These are phyloP conservation scores for Pachymerium ferrugineum DNA, from an alignment of 2,888 invertebrate genomes.

Conservation along the genomic window DNA sequence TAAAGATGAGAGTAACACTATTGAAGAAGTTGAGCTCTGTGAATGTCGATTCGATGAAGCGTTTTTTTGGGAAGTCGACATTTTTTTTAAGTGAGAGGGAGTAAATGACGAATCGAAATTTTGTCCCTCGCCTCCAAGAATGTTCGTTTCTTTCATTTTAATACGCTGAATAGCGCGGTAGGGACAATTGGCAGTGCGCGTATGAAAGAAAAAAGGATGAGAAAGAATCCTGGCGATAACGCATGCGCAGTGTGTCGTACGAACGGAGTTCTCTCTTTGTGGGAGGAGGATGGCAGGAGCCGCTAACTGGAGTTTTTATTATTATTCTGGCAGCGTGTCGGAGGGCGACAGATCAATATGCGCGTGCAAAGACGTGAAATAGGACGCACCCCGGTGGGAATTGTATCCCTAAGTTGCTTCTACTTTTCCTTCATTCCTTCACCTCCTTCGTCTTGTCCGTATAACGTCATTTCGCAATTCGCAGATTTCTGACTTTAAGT, in stretches of 20 bases:
- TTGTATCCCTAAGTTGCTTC: slow-evolving; percentile 2
- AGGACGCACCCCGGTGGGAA: background rate
- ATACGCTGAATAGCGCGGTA: background rate
- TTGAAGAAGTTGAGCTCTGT: too few species aligned
- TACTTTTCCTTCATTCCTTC: background rate
- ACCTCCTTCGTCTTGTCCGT: background rate
- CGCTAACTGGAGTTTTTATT: background rate
- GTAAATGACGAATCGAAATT: too few species aligned
- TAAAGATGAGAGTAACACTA: too few species aligned
- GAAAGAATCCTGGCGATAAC: background rate
- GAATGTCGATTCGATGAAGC: too few species aligned
- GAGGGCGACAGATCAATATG: background rate
- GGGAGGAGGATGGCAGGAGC: background rate
- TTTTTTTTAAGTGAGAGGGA: too few species aligned
- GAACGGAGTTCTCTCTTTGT: background rate
- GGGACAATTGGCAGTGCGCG: background rate
- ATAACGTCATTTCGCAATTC: background rate
- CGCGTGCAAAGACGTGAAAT: background rate
- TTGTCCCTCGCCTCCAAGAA: background rate
- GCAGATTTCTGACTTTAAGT: background rate
- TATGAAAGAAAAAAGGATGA: background rate
- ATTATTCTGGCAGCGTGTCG: background rate
- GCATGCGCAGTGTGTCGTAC: background rate
- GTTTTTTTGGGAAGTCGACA: too few species aligned
- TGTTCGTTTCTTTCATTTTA: background rate